These are phyloP conservation scores for Patella depressa DNA, from an alignment of 2,888 invertebrate genomes.

Conservation along the genomic window DNA sequence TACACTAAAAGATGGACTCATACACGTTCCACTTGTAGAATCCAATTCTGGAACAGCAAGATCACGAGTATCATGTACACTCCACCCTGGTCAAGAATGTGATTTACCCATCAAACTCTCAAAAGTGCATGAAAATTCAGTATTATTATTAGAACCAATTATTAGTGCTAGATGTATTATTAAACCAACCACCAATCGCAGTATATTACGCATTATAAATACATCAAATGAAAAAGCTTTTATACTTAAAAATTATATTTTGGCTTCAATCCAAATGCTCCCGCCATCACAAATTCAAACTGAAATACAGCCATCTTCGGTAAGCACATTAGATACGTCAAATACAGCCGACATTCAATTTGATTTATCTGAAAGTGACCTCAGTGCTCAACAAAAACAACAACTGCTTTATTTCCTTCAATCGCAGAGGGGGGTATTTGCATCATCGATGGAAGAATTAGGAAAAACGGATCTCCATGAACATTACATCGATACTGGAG, in stretches of 20 bases:
- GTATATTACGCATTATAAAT: conserved; percentile 26
- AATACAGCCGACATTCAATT: conserved; percentile 10
- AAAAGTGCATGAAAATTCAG: not conserved
- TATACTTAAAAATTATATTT: conserved; percentile 24
- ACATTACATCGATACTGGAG: conserved; percentile 38
- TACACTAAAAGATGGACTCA: not conserved
- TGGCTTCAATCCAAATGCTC: conserved; percentile 28
- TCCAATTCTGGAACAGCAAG: not conserved
- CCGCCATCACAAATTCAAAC: not conserved
- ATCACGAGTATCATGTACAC: not conserved
- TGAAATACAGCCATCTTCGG: conserved; percentile 13
- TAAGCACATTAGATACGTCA: not conserved
- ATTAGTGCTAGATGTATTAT: conserved; percentile 11
- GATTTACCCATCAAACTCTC: not conserved
- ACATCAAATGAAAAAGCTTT: conserved; percentile 26
- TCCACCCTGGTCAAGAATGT: not conserved
- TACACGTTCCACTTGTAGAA: not conserved
- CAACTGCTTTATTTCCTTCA: not conserved
- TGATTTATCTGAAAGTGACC: conserved; percentile 20
- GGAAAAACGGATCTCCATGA: conserved; percentile 33
- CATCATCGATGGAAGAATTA: conserved; percentile 24
- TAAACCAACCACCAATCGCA: not conserved
- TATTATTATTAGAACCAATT: not conserved
- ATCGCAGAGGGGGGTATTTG: conserved; percentile 17
- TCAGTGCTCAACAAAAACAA: not conserved